Conservation (phyloP, 1,140 invertebrate genomes). For the Cecropterus lyciades region DNA sequence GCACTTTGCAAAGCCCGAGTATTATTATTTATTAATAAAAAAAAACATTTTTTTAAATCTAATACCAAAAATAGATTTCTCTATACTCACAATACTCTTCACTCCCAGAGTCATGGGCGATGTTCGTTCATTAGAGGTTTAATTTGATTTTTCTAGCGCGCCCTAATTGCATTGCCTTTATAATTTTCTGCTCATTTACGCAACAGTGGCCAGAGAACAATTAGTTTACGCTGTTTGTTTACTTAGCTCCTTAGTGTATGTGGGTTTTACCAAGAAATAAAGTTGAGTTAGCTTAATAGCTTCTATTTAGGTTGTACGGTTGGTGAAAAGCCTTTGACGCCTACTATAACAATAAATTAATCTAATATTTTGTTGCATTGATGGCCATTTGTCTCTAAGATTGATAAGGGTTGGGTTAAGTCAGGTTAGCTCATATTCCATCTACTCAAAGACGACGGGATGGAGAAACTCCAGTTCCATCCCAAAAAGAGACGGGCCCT, state of each 20-base stretch:
- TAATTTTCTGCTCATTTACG: constrained; percentile 72
- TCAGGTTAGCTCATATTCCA: too few species aligned
- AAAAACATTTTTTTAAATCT: too few species aligned
- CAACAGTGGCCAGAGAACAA: constrained; percentile 53
- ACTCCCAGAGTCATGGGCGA: constrained; percentile 55
- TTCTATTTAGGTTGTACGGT: not conserved
- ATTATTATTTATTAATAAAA: too few species aligned
- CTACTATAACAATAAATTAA: too few species aligned
- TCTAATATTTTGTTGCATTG: too few species aligned
- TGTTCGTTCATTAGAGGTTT: constrained; percentile 80
- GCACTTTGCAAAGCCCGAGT: too few species aligned
- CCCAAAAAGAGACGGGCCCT: too few species aligned
- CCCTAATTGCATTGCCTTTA: constrained; percentile 73
- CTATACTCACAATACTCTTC: constrained; percentile 41
- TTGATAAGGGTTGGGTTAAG: too few species aligned
- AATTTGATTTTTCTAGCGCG: constrained; percentile 80
- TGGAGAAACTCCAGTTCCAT: too few species aligned
- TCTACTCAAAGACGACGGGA: too few species aligned
- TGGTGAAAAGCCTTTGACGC: too few species aligned
- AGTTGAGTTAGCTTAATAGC: not conserved
- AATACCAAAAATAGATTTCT: constrained; percentile 10
- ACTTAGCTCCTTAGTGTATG: constrained; percentile 25
- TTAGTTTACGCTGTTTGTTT: constrained; percentile 61
- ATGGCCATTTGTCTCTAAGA: too few species aligned
- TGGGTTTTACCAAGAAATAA: constrained; percentile 12